phyloP scores from a whole-genome alignment of 2,797 vertebrate species.

The Ctenopoma kingsleyae region DNA sequence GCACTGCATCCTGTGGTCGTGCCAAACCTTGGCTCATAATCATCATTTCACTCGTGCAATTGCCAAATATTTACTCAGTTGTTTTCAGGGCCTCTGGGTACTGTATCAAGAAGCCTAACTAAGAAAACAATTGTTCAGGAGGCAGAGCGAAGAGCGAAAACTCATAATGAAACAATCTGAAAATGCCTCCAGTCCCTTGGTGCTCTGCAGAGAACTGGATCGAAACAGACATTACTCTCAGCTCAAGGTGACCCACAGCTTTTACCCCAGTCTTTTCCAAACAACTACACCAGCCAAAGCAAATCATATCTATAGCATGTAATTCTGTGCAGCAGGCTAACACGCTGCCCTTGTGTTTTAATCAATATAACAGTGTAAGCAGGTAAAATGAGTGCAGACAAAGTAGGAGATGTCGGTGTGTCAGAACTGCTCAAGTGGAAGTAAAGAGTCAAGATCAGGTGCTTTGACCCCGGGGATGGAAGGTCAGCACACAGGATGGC shows the following conservation, averaged over 20 bases:
- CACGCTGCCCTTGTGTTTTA: constrained; percentile 51
- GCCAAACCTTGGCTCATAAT: constrained; percentile 63
- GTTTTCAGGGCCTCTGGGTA: constrained; percentile 60
- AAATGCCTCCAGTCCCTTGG: constrained; percentile 45
- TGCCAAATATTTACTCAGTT: constrained; percentile 73
- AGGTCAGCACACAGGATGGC: constrained; percentile 66
- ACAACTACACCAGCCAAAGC: constrained; percentile 78
- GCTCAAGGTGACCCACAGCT: constrained; percentile 82
- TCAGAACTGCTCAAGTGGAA: constrained; percentile 71
- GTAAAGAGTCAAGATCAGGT: constrained; percentile 76
- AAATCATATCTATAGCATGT: constrained; percentile 59
- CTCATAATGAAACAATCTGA: constrained; percentile 55
- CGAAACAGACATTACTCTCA: constrained; percentile 66
- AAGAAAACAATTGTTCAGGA: constrained; percentile 69
- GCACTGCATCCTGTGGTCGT: constrained; percentile 29
- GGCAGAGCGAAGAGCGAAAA: constrained; percentile 49
- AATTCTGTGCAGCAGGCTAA: constrained; percentile 58
- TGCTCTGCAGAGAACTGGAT: constrained; percentile 44
- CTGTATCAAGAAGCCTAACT: constrained; percentile 64
- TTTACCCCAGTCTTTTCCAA: constrained; percentile 82
- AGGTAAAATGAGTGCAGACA: constrained; percentile 16
- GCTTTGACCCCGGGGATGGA: constrained; percentile 75
- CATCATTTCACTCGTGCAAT: constrained; percentile 63
- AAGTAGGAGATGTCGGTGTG: constrained; percentile 27
- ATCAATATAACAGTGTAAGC: constrained; percentile 68